Evolutionary conservation across 2,888 invertebrate genomes (phyloP).

Genomic region (Drosophila phalerata): DNA sequence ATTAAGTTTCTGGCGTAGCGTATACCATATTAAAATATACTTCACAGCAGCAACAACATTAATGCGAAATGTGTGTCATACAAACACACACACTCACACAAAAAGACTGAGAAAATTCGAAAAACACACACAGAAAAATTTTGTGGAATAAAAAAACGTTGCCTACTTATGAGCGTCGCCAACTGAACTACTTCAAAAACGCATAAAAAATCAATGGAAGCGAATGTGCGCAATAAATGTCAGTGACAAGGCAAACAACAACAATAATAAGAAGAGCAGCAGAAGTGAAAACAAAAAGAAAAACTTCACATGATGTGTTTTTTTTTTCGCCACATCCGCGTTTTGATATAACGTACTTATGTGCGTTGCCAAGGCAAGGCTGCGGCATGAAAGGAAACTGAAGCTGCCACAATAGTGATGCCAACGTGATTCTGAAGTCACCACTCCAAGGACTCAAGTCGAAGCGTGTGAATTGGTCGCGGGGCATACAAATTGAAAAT

Average conservation of each 20-base stretch:
- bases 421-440: conserved; percentile 7
- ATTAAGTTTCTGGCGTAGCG: conserved; percentile 69
- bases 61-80: conserved; percentile 34
- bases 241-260: conserved; percentile 63
- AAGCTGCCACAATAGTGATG: conserved; percentile 24
- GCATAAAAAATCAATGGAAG: conserved; percentile 81
- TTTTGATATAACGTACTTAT: conserved; percentile 61
- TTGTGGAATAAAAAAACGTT: conserved; percentile 48
- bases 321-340: conserved; percentile 21
- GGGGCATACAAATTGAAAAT: conserved; percentile 75
- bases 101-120: conserved; percentile 45
- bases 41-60: conserved; percentile 44
- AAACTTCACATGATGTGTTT: conserved; percentile 69
- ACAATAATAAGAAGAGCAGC: conserved; percentile 12
- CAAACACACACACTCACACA: conserved; percentile 30
- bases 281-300: conserved; percentile 52
- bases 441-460: conserved; percentile 9
- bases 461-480: conserved; percentile 53
- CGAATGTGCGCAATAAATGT: conserved; percentile 80
- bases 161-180: conserved; percentile 69
- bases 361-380: conserved; percentile 48
- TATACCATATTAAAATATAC: conserved; percentile 66
- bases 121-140: conserved; percentile 36
- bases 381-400: conserved; percentile 6
- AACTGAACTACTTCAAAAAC: conserved; percentile 77